Base-by-base conservation (phyloP, 2,797 vertebrate genomes). In the Channallabes apus region DNA sequence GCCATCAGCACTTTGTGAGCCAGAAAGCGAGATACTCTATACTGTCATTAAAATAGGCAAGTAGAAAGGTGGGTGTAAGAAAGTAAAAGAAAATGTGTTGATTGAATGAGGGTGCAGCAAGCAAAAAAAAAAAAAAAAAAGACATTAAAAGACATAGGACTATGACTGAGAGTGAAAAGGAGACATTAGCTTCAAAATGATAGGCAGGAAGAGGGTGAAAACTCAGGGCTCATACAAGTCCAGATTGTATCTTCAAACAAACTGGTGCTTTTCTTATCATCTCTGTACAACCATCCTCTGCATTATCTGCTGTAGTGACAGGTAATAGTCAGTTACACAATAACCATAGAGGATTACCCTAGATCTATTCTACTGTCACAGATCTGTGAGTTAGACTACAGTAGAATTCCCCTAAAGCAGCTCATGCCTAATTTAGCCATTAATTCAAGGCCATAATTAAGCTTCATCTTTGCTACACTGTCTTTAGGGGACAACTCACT, bases 41-140 rank as follows among this genome's bases (percentile, higher is more conserved):
- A 88, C 84, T 85, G 67, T 73, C 89, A 91, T 92, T 92, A 92
- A 90, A 91, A 91, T 89, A 87, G 83, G 86, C 86, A 79, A 27
- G 56, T 89, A 76, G 84, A 79, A 81, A 58, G 67, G 12, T 77
- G 82, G 84, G 68, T 2, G 27, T 80, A 51, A 81, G 56, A 20
- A 82, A 75, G 61, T 77, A 79, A 84, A 62, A 82, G 51, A 58
- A 59, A 72, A 41, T 32, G 15, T 15, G 58, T 81, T 85, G 62
- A 83, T 72, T 82, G 76, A 86, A 86, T 83, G 61, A 20, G 80
- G 41, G 71, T 32, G 61, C 79, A 64, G 71, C 46, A 86, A 78
- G 81, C 54, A 46, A 80, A 82, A 29, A 56, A 82, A 83, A 71
- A 54, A 76, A n/a, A n/a, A n/a, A n/a, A n/a, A n/a, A n/a, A n/a